Base-by-base conservation (phyloP, 2,888 invertebrate genomes). In the Drosophila rellima region DNA sequence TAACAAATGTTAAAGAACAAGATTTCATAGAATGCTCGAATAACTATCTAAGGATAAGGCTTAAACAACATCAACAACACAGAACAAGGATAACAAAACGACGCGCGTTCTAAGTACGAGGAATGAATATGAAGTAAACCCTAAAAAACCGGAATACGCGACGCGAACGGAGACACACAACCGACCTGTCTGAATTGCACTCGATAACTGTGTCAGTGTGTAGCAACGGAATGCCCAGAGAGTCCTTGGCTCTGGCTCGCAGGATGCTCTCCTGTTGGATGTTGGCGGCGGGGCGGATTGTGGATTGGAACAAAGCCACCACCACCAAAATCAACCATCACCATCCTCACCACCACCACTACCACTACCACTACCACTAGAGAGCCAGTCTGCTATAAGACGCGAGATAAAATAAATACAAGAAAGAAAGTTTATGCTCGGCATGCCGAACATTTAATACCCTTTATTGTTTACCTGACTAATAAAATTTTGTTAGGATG, bases 141-240 rank as follows among this genome's bases (percentile, higher is more conserved):
- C 35, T 44, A 70, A 64, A 63, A 70, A 66, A 71, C 18, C 48
- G 62, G 39, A 75, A 76, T 57, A 70, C 74, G 60, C 64, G 54
- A 70, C 82, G 80, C 80, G 78, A 69, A 44, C 17, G 31, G 18
- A 23, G 39, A 50, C 20, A 66, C 79, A 90, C 92, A 88, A 90
- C 92, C 92, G 92, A 90, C 91, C 91, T 89, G 88, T 86, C 82
- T 87, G 91, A 85, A 92, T 90, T 91, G 90, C 91, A 92, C 86
- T 89, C 86, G 78, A 90, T 87, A 91, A 92, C 92, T 92, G 91
- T 92, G 90, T 91, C 91, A 91, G 70, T 68, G 75, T 76, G 55
- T 74, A 74, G 79, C 84, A 66, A 77, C 72, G 82, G 82, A 83
- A 78, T 79, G 74, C 81, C 79, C 70, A 73, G 63, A 77, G 88